Evolutionary conservation across 2,797 vertebrate genomes (phyloP).

Genomic region (Sus cebifrons): DNA sequence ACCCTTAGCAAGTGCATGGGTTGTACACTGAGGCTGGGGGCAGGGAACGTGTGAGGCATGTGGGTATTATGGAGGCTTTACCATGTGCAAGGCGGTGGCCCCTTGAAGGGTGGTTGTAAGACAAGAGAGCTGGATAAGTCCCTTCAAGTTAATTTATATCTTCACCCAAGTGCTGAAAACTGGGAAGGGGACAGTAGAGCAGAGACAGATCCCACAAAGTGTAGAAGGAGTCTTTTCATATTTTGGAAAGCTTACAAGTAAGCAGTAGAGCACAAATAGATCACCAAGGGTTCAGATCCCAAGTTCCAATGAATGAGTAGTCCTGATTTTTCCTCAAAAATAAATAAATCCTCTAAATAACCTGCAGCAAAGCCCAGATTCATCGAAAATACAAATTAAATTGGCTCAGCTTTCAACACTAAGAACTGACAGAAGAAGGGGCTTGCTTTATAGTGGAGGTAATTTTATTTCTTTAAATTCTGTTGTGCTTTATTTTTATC

Average conservation of each 20-base stretch:
- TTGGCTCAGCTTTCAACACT: background rate
- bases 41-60: background rate
- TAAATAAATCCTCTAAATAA: background rate
- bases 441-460: background rate
- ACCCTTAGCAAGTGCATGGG: background rate
- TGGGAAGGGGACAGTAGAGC: background rate
- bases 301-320: background rate
- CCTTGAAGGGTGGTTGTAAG: background rate
- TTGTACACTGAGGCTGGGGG: background rate
- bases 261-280: background rate
- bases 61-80: background rate
- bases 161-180: background rate
- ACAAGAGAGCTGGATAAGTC: background rate
- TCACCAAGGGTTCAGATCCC: background rate
- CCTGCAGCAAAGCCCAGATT: background rate
- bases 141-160: background rate
- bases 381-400: background rate
- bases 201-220: background rate
- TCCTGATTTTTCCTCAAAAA: background rate
- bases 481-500: background rate
- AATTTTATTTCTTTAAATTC: slow-evolving; percentile 25
- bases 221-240: background rate
- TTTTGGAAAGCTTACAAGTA: slow-evolving; percentile 1
- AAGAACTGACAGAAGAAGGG: background rate
- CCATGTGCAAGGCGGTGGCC: background rate